Conservation (phyloP, 2,888 invertebrate genomes). For the Chydorus sphaericus region DNA sequence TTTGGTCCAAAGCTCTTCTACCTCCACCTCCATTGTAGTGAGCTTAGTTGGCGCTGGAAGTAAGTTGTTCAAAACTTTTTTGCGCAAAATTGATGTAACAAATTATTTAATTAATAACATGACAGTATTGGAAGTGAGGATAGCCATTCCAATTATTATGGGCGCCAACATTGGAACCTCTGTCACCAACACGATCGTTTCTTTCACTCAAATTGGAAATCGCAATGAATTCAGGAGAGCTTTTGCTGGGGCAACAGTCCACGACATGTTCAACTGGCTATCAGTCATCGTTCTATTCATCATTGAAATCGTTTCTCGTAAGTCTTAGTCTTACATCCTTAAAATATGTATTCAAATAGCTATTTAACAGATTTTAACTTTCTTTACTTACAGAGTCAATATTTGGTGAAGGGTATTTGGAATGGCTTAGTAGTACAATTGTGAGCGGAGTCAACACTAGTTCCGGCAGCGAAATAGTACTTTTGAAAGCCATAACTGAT, state of each 20-base stretch:
- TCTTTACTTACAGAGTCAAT: constrained; percentile 1
- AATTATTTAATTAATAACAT: constrained; percentile 24
- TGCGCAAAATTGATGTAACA: background rate
- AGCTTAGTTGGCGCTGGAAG: constrained; percentile 30
- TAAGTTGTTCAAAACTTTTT: constrained; percentile 20
- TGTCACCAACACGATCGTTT: constrained; percentile 38
- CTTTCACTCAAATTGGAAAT: constrained; percentile 30
- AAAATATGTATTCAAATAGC: background rate
- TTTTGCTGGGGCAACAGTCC: constrained; percentile 39
- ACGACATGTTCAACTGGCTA: constrained; percentile 41
- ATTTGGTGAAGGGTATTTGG: constrained; percentile 25
- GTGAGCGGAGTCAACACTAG: constrained; percentile 23
- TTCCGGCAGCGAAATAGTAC: constrained; percentile 23
- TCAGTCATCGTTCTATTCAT: constrained; percentile 35
- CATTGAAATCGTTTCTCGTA: constrained; percentile 30
- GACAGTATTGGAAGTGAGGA: constrained; percentile 27
- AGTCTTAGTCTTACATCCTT: constrained; percentile 3
- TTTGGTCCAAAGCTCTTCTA: constrained; percentile 36
- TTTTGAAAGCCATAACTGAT: constrained; percentile 31
- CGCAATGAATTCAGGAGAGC: constrained; percentile 35
- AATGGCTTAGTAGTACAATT: constrained; percentile 27
- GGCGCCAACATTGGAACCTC: constrained; percentile 41
- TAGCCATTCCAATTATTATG: constrained; percentile 39
- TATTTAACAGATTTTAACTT: background rate
- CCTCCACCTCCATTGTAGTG: constrained; percentile 35